Percentiles rank a stretch among this genome's conserved stretches.
phyloP scores from a whole-genome alignment of 2,113 vertebrate species.

The Camelus bactrianus region DNA sequence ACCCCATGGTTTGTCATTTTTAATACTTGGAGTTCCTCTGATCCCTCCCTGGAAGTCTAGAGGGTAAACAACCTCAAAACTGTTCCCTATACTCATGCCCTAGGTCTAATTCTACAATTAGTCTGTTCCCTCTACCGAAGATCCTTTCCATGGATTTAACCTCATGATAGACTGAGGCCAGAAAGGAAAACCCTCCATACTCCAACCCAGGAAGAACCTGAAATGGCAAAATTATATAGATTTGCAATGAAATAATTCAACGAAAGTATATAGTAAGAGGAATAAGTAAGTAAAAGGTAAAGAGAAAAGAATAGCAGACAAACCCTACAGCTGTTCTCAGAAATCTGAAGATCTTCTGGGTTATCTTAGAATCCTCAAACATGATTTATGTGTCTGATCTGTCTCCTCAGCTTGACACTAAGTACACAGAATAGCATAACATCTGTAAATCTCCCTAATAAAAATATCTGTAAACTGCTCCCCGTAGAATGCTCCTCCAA shows the following conservation, averaged over 20 bases:
- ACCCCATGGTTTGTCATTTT: background rate
- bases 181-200: background rate
- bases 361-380: conserved; percentile 26
- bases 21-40: background rate
- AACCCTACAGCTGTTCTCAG: background rate
- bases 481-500: conserved; percentile 50
- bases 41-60: background rate
- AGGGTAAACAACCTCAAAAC: background rate
- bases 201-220: background rate
- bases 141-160: background rate
- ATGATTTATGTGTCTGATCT: conserved; percentile 52
- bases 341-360: background rate
- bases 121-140: background rate
- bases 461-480: conserved; percentile 64
- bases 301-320: background rate
- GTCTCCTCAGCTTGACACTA: conserved; percentile 55
- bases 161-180: background rate
- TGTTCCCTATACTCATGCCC: background rate
- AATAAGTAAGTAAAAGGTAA: background rate
- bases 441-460: conserved; percentile 66
- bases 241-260: background rate
- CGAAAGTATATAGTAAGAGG: background rate
- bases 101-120: background rate
- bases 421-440: background rate
- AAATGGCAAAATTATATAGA: background rate